These are phyloP conservation scores for Acrobasis suavella DNA, from an alignment of 2,888 invertebrate genomes.

Conservation along the genomic window DNA sequence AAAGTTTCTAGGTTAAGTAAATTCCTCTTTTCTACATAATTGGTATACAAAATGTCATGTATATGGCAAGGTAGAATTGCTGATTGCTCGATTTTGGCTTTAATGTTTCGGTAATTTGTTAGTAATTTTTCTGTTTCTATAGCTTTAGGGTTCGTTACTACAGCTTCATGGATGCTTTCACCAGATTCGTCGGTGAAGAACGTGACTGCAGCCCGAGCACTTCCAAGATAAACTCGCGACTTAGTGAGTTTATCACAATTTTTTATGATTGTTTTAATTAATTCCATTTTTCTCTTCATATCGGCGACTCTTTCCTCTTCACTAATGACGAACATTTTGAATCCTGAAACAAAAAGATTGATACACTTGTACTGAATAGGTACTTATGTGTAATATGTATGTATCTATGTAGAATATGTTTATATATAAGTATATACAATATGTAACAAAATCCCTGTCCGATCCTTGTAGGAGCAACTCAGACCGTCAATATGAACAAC, in stretches of 20 bases:
- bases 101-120: background rate
- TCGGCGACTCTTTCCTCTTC: too few relatives aligned
- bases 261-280: conserved; percentile 1
- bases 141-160: too few relatives aligned
- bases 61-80: background rate
- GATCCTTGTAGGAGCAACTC: too few relatives aligned
- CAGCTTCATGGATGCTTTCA: background rate
- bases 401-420: too few relatives aligned
- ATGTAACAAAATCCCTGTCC: too few relatives aligned
- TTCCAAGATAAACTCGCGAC: background rate
- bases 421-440: too few relatives aligned
- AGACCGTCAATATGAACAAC: too few relatives aligned
- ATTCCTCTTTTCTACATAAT: conserved; percentile 3
- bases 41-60: background rate
- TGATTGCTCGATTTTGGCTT: background rate
- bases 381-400: too few relatives aligned
- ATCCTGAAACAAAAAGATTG: too few relatives aligned
- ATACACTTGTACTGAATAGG: too few relatives aligned
- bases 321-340: too few relatives aligned
- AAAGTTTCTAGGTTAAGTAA: background rate
- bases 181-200: background rate
- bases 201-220: background rate
- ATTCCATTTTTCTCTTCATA: background rate
- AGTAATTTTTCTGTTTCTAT: background rate
- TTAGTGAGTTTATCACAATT: background rate